Percentiles rank a stretch among this genome's conserved stretches.
phyloP scores from a whole-genome alignment of 2,888 invertebrate genomes.

The Osmoderma eremita region DNA sequence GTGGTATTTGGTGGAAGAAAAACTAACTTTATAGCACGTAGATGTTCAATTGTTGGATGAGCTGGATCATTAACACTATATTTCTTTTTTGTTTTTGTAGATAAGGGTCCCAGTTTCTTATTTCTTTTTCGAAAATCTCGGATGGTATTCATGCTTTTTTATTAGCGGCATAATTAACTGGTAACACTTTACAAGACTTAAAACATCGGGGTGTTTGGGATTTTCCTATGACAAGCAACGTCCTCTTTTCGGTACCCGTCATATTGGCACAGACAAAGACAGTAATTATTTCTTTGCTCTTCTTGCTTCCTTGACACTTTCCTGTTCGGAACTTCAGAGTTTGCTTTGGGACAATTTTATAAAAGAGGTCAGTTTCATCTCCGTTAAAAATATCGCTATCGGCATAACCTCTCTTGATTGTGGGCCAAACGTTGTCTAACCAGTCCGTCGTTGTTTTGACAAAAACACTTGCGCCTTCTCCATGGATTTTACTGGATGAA shows the following conservation, averaged over 20 bases:
- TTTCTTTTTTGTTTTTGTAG: too few relatives aligned
- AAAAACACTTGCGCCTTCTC: constrained; percentile 50
- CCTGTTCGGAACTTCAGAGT: constrained; percentile 47
- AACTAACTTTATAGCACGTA: too few relatives aligned
- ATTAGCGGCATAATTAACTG: constrained; percentile 53
- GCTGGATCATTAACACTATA: too few relatives aligned
- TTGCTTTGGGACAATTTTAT: constrained; percentile 42
- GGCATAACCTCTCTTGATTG: constrained; percentile 30
- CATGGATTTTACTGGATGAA: constrained; percentile 51
- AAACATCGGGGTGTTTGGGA: constrained; percentile 51
- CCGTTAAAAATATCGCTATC: constrained; percentile 43
- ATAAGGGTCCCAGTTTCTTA: too few relatives aligned
- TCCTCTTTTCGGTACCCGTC: constrained; percentile 50
- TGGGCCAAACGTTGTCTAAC: constrained; percentile 43
- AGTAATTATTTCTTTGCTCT: constrained; percentile 10
- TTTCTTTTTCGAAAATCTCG: too few relatives aligned
- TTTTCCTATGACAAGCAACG: constrained; percentile 51
- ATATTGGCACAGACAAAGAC: constrained; percentile 46
- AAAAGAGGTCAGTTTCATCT: constrained; percentile 45
- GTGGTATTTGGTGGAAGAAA: too few relatives aligned
- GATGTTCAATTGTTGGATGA: too few relatives aligned
- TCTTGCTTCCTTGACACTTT: constrained; percentile 46
- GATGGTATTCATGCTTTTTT: constrained; percentile 51
- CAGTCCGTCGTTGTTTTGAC: constrained; percentile 48
- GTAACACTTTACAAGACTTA: constrained; percentile 47